Evolutionary conservation across 2,797 vertebrate genomes (phyloP), one percentile per base, ranked within the genome.

Genomic region (Pseudochromis fuscus): DNA sequence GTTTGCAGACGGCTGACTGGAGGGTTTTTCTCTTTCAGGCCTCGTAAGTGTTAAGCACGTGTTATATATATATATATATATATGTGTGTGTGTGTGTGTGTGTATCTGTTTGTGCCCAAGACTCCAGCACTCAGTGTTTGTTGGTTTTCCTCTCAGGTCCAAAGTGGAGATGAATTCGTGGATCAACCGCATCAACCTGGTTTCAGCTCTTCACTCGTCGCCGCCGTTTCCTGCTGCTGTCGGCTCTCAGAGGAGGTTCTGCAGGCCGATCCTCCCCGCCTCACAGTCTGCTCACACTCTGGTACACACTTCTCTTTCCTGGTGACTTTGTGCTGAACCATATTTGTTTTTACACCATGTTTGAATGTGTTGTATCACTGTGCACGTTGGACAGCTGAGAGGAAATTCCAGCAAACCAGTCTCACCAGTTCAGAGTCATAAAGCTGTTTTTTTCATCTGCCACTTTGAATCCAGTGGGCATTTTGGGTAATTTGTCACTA

Each of bases 1-100:
- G 96, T 21, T 81, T 98, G 81, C 96, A 97, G 87, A 97, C 97
- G 0, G 96, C 97, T 0, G 96, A 98, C 81, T 95, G 96, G 95
- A 94, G 96, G 38, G 88, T 98, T 50, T 94, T 94, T 63, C 93
- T 95, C 8, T 94, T 95, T 42, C 92, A 95, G 86, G 90, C 93
- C 5, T 74, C 88, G 94, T 94, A 82, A 92, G 94, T 92, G 25
- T 19, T 25, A 45, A 30, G 7, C 12, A 6, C 40, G 6, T 35
- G 44, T 60, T 30, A 16, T n/a, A 13, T 44, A 27, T 61, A 10
- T 15, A 1, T 30, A 2, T 48, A 4, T 71, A 15, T 55, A 7
- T 35, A 38, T 60, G 11, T 37, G 4, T 31, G 11, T 42, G 23
- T 40, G n/a, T 68, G 30, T 25, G 40, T 25, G 15, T 42, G 9